Evolutionary conservation across 2,888 invertebrate species (phyloP), one percentile per base, ranked within the genome.

Genomic region (Parascotia fuliginaria): DNA sequence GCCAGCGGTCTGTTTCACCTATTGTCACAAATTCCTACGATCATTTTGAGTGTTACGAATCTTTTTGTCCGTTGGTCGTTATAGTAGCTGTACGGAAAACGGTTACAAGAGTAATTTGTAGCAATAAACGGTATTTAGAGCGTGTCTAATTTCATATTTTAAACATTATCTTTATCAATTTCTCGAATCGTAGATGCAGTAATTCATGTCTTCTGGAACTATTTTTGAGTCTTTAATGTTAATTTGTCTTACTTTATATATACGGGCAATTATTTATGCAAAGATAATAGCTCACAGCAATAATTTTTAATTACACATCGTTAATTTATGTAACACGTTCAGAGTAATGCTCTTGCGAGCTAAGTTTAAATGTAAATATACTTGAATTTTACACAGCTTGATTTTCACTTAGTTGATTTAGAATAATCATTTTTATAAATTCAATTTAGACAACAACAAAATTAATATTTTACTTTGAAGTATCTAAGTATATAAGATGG

Each of bases 21-120:
- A 75, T 78, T 79, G 78, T 82, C 59, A 54, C 58, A 48, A 42
- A 36, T 56, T 55, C 60, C 57, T 65, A 55, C 65, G 60, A 52
- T 42, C 48, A 57, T 49, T 65, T 68, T 60, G 38, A 59, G 60
- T 43, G 52, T 53, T 53, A 55, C 55, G 49, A 59, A 55, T 57
- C 47, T 66, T 73, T 65, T 65, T 67, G 65, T 68, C 55, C 34
- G 39, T 46, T 47, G 49, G 55, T 66, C 42, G 65, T 62, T 62
- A 55, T 56, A 54, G 48, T 49, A 41, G 46, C 50, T 56, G 69
- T 71, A 75, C 70, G 66, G 65, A 74, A 74, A 75, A 74, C 69
- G 66, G 77, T 77, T 80, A 71, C 65, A 75, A 69, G 70, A 74
- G 75, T 72, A 76, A 78, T 81, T 80, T 78, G 75, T 76, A 71